Evolutionary conservation across 1,140 invertebrate species (phyloP).

Genomic region (Bombus cullumanus): DNA sequence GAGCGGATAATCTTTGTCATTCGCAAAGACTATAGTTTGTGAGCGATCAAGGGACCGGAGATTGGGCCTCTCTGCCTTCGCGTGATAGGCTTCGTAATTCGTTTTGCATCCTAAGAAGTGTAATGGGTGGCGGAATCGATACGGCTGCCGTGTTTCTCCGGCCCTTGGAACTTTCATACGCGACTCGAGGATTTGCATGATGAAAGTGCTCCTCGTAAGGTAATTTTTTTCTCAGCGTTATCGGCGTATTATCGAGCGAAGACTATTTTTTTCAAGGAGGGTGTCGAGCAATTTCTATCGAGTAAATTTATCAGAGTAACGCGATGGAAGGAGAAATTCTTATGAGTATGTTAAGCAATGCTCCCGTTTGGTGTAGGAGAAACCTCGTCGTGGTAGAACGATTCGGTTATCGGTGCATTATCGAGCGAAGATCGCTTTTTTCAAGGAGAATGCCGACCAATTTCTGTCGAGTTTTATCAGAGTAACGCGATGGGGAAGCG

Average conservation of each 20-base stretch:
- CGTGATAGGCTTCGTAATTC: conserved; percentile 3
- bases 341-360: not conserved
- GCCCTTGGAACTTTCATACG: not conserved
- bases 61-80: not conserved
- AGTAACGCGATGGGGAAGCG: not conserved
- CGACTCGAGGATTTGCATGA: not conserved
- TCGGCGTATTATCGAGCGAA: not conserved
- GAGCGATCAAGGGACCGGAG: not conserved
- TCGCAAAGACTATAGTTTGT: not conserved
- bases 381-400: no score
- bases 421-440: not conserved
- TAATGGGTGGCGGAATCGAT: conserved; percentile 26
- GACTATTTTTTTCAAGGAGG: not conserved
- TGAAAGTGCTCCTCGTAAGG: not conserved
- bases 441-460: not conserved
- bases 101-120: conserved; percentile 15
- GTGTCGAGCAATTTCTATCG: not conserved
- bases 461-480: not conserved
- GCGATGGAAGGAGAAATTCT: not conserved
- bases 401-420: not conserved
- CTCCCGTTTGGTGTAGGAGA: not conserved
- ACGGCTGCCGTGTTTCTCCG: not conserved
- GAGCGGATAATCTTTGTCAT: not conserved
- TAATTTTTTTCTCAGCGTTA: not conserved
- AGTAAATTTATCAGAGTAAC: not conserved